Percentiles rank a stretch among this genome's conserved stretches.
Conservation (phyloP, 2,888 invertebrate species). For the Rotaria magnacalcarata region DNA sequence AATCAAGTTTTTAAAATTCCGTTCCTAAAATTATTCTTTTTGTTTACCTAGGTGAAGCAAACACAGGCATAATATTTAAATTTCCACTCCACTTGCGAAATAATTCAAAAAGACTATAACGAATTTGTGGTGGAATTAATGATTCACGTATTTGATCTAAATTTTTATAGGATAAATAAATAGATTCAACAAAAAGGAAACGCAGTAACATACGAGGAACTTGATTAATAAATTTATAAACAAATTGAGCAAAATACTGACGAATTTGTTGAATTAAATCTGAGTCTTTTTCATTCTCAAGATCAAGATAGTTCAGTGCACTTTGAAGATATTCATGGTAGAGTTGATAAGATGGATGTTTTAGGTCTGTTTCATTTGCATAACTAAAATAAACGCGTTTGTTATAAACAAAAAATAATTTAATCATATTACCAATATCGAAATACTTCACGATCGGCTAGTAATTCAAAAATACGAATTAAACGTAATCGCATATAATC, state of each 20-base stretch:
- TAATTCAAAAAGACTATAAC: constrained; percentile 79
- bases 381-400: background rate
- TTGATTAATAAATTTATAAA: constrained; percentile 84
- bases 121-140: constrained; percentile 77
- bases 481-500: constrained; percentile 86
- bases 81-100: constrained; percentile 87
- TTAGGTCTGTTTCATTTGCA: background rate
- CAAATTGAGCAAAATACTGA: constrained; percentile 85
- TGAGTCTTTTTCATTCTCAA: constrained; percentile 85
- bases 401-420: no score
- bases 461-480: constrained; percentile 75
- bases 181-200: background rate
- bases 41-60: background rate
- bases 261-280: constrained; percentile 78
- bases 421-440: background rate
- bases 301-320: constrained; percentile 80
- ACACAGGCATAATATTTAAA: constrained; percentile 18
- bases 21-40: background rate
- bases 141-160: constrained; percentile 80
- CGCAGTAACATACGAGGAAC: constrained; percentile 65
- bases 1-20: no score
- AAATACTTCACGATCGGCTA: constrained; percentile 40
- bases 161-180: constrained; percentile 59
- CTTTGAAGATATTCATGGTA: constrained; percentile 81
- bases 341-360: background rate